Evolutionary conservation across 2,888 invertebrate genomes (phyloP).

Genomic region (Synanthedon tipuliformis): DNA sequence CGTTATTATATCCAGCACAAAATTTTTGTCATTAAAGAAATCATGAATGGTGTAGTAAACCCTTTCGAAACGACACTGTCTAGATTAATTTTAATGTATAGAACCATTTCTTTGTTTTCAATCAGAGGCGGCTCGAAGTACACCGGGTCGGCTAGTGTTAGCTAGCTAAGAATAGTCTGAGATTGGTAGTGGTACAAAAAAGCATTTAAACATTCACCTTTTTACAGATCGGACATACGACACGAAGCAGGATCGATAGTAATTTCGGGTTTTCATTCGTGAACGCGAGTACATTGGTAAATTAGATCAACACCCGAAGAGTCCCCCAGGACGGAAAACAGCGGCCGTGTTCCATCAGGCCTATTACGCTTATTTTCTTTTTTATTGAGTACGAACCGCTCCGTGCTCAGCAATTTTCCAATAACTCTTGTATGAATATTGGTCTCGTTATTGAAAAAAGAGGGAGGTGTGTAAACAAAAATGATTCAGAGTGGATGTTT

Average conservation of each 20-base stretch:
- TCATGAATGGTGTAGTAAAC: no score
- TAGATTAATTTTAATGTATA: no score
- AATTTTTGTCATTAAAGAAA: no score
- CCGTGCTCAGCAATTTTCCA: slow-evolving; percentile 19
- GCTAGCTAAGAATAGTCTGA: no score
- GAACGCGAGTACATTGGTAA: slow-evolving; percentile 19
- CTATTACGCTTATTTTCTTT: slow-evolving; percentile 33
- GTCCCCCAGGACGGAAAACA: slow-evolving; percentile 26
- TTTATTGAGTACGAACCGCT: slow-evolving; percentile 28
- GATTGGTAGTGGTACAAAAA: no score
- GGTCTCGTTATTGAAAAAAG: slow-evolving; percentile 12
- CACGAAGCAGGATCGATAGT: slow-evolving; percentile 11
- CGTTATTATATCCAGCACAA: no score
- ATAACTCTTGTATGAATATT: slow-evolving; percentile 21
- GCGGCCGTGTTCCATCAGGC: slow-evolving; percentile 30
- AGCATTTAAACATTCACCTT: no score
- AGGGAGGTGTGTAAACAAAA: slow-evolving; percentile 1
- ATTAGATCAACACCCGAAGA: slow-evolving; percentile 34
- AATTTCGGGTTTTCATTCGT: slow-evolving; percentile 18
- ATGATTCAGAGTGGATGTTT: slow-evolving; percentile 13
- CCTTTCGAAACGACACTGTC: no score
- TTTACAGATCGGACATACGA: neutral
- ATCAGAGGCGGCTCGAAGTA: no score
- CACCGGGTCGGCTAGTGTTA: no score
- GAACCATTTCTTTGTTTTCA: no score